phyloP scores from a whole-genome alignment of 2,797 vertebrate species.

The Babyrousa celebensis region DNA sequence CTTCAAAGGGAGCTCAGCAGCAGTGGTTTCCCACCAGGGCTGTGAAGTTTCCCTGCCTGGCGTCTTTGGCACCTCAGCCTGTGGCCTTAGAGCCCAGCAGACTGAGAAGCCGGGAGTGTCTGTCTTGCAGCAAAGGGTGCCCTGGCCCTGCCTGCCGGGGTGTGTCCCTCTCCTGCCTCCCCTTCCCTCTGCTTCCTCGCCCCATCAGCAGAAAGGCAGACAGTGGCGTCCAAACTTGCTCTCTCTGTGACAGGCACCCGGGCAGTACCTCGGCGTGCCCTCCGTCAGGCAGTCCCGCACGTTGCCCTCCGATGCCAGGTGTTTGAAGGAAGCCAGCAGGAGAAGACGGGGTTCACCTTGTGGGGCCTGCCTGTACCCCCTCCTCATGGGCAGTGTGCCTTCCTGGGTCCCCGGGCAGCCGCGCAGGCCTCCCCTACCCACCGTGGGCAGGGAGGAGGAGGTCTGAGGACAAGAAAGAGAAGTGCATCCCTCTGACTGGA shows the following conservation, averaged over 20 bases:
- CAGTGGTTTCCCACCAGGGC: not conserved
- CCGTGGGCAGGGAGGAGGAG: not conserved
- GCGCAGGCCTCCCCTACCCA: not conserved
- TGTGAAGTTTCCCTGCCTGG: not conserved
- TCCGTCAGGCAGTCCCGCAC: not conserved
- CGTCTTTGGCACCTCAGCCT: not conserved
- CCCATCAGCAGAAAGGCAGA: not conserved
- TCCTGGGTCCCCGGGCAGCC: not conserved
- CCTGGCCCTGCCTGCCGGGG: not conserved
- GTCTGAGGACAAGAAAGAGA: not conserved
- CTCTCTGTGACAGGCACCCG: not conserved
- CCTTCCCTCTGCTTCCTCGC: not conserved
- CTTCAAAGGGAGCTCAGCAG: not conserved
- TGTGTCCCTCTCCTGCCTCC: not conserved
- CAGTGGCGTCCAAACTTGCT: not conserved
- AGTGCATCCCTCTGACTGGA: not conserved
- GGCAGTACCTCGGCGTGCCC: fast-evolving
- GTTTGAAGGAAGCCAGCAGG: not conserved
- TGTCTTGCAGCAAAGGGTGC: not conserved
- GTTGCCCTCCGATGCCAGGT: not conserved
- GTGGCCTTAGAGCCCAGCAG: not conserved
- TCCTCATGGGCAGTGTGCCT: not conserved
- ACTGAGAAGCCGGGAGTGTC: not conserved
- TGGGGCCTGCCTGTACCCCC: not conserved
- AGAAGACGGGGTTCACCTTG: fast-evolving